Base-by-base conservation (phyloP, 2,113 vertebrate genomes). In the Notothenia coriiceps region DNA sequence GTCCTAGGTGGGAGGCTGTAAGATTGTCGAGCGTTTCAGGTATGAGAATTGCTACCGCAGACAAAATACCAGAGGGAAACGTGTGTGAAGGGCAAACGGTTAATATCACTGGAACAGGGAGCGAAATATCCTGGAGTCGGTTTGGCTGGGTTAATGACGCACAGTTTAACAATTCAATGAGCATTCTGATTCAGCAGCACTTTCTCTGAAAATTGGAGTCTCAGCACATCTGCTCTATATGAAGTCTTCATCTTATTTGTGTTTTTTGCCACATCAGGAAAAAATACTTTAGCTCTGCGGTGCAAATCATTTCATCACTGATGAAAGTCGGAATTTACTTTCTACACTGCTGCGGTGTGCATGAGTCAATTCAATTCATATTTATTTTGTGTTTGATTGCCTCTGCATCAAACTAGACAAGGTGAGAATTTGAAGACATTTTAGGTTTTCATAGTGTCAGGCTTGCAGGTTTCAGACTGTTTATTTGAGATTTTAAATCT, bases 221-320 rank as follows among this genome's bases (percentile, higher is more conserved):
- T 91, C 90, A 90, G 85, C 85, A 88, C 35, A 83, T 84, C 22
- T 65, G 65, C 72, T 74, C 46, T 65, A 70, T 80, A 60, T 8
- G 33, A 71, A 72, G 63, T 61, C 65, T 74, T 83, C 62, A 46
- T 82, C 80, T 86, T 56, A 59, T 76, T 75, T 43, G 3, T 22
- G 70, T 74, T 74, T 69, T 86, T 70, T 85, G 84, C 88, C 66
- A 70, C 71, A 57, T 90, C 80, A 76, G 75, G 79, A 75, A 33
- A 80, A 84, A 82, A 50, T n/a, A 57, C 52, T 70, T 82, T 52
- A 33, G 77, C 51, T 68, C 35, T 33, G 47, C 54, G 29, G 57
- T 14, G 13, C 62, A 82, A 74, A 86, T 75, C 35, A n/a, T 71
- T 75, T 79, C 0, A 68, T 64, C 76, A 69, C 68, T 51, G 69